Percentiles rank a stretch among this genome's conserved stretches.
These are phyloP conservation scores for Apolygus lucorum DNA, from an alignment of 1,140 invertebrate species.

Conservation along the genomic window DNA sequence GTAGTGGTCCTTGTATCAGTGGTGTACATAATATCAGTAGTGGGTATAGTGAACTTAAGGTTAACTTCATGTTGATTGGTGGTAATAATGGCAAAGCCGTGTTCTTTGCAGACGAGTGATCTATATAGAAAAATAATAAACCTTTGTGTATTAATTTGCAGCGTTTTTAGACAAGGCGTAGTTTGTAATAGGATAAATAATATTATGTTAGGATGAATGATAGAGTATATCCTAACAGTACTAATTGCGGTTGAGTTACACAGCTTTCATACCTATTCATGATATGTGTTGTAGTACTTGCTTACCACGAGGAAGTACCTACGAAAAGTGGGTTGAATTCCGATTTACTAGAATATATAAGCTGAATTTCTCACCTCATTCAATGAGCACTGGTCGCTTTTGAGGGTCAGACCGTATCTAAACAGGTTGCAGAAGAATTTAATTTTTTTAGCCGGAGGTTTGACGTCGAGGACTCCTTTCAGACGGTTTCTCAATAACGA, in stretches of 20 bases:
- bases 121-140: no score
- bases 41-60: no score
- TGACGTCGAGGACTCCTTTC: background rate
- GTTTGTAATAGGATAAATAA: background rate
- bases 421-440: constrained; percentile 11
- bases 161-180: no score
- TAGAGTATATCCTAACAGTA: background rate
- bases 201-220: background rate
- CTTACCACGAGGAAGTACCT: background rate
- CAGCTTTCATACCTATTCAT: background rate
- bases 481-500: constrained; percentile 6
- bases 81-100: no score
- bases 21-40: no score
- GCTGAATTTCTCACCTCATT: constrained; percentile 5
- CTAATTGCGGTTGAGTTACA: background rate
- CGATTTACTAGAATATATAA: no score
- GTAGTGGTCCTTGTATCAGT: no score
- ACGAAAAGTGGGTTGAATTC: background rate
- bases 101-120: no score
- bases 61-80: no score
- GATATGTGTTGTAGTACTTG: background rate
- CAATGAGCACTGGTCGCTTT: constrained; percentile 16
- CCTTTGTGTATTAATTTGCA: no score
- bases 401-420: background rate
- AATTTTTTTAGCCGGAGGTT: background rate